Evolutionary conservation across 1,140 invertebrate species (phyloP).

Genomic region (Hyposmocoma kahamanoa): DNA sequence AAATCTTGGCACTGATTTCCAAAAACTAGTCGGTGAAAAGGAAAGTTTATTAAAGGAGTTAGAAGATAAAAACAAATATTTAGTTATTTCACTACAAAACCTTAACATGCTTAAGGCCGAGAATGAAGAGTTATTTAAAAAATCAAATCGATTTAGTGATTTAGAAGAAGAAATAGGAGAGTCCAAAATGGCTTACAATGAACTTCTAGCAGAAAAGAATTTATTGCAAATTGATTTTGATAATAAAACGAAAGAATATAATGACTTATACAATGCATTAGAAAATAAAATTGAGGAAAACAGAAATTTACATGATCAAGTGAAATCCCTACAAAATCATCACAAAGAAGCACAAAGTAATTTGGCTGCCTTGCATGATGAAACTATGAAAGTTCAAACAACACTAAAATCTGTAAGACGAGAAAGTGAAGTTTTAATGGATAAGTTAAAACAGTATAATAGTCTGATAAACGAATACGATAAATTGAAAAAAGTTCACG

Average conservation of each 20-base stretch:
- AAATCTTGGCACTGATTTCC: slow-evolving; percentile 19
- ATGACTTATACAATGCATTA: slow-evolving; percentile 31
- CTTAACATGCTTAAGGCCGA: slow-evolving; percentile 25
- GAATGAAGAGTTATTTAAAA: slow-evolving; percentile 26
- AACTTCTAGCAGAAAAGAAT: slow-evolving; percentile 27
- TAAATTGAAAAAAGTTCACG: slow-evolving; percentile 24
- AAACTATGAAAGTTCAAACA: slow-evolving; percentile 25
- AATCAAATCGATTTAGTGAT: slow-evolving; percentile 17
- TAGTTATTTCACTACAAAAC: slow-evolving; percentile 22
- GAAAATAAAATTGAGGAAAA: slow-evolving; percentile 44
- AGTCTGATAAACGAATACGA: slow-evolving; percentile 30
- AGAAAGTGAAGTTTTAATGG: slow-evolving; percentile 29
- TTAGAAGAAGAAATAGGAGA: slow-evolving; percentile 25
- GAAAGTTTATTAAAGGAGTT: slow-evolving; percentile 23
- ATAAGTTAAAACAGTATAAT: slow-evolving; percentile 36
- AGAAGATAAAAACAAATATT: slow-evolving; percentile 20
- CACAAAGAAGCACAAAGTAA: slow-evolving; percentile 20
- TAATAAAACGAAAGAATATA: slow-evolving; percentile 36
- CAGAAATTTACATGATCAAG: slow-evolving; percentile 23
- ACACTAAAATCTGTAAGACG: slow-evolving; percentile 26
- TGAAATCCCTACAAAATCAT: slow-evolving; percentile 23
- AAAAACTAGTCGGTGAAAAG: slow-evolving; percentile 25
- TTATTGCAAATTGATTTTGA: slow-evolving; percentile 28
- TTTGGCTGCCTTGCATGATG: slow-evolving; percentile 29
- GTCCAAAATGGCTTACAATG: slow-evolving; percentile 26